Evolutionary conservation across 2,113 vertebrate species (phyloP), one percentile per base, ranked within the genome.

Genomic region (Pachypanchax playfairii): DNA sequence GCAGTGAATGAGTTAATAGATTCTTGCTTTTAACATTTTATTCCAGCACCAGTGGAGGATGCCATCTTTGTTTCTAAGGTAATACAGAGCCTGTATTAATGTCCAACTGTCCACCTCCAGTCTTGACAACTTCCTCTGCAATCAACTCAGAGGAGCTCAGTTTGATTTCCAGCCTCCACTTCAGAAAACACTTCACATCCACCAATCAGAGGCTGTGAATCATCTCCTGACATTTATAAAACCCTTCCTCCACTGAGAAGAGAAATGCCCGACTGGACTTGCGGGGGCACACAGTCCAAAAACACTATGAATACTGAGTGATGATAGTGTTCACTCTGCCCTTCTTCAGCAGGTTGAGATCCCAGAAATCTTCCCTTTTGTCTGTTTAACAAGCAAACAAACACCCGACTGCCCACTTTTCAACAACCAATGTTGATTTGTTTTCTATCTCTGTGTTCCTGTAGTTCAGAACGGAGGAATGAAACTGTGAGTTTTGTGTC

Each of bases 151-250:
- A 73, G 42, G 3, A 33, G 42, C 4, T 24, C 41, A 15, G 20
- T 64, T 53, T 52, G 42, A 56, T 48, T 67, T 60, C 35, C 49
- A 56, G 36, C 48, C 47, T 24, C 10, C 31, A 15, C 56, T 68
- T 59, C 48, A 68, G 58, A 28, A 25, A 68, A 24, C 58, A 39
- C 64, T 72, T 65, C 35, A 50, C 28, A 42, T 61, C 43, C 42
- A 60, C 73, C 69, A 73, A 70, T 79, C 65, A 68, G 53, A 65
- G n/a, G 53, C 15, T n/a, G 20, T 24, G 61, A 64, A 49, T 39
- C 66, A 28, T 22, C 58, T 54, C 39, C 70, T 65, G 43, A 26
- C 49, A 15, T 77, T 59, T 58, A 55, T 29, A 41, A 64, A 29
- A 15, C 51, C 31, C 54, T 55, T 50, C 14, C 48, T 67, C 36